A percentile compares a stretch with the other conserved stretches of the same genome.
Evolutionary conservation across 2,888 invertebrate genomes (phyloP).

Genomic region (Suillia variegata): DNA sequence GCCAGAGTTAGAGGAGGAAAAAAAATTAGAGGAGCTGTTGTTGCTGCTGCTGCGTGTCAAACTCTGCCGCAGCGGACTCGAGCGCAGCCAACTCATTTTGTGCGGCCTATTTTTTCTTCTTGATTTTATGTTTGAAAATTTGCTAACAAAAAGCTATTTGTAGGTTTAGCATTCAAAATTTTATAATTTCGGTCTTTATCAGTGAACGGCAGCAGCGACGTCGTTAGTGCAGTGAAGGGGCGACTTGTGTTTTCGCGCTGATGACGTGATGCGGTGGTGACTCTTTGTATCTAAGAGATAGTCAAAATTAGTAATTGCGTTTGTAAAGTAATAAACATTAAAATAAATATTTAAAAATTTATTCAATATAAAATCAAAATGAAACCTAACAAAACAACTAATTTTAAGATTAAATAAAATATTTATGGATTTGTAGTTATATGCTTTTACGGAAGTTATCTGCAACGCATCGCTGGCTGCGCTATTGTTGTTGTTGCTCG

Average conservation of each 20-base stretch:
- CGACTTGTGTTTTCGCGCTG: not conserved
- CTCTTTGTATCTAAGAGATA: not conserved
- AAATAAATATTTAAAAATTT: not conserved
- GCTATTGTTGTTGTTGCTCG: not conserved
- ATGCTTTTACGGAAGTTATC: not conserved
- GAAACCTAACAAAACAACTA: too few species aligned
- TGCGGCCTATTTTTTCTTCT: conserved; percentile 12
- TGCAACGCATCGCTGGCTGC: not conserved
- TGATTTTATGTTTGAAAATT: not conserved
- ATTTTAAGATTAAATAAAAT: too few species aligned
- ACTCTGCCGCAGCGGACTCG: conserved; percentile 63
- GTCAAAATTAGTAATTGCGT: not conserved
- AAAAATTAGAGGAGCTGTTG: conserved; percentile 21
- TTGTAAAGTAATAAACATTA: not conserved
- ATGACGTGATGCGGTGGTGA: not conserved
- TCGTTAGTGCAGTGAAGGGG: too few species aligned
- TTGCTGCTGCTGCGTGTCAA: conserved; percentile 62
- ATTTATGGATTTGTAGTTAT: too few species aligned
- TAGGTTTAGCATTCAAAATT: not conserved
- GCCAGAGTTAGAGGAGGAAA: conserved; percentile 23
- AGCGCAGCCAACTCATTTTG: conserved; percentile 74
- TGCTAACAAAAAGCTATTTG: not conserved
- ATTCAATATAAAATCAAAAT: not conserved
- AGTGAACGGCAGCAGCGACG: not conserved
- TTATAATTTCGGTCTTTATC: not conserved